Conservation (phyloP, 2,888 invertebrate genomes). For the Leptinotarsa juncta region DNA sequence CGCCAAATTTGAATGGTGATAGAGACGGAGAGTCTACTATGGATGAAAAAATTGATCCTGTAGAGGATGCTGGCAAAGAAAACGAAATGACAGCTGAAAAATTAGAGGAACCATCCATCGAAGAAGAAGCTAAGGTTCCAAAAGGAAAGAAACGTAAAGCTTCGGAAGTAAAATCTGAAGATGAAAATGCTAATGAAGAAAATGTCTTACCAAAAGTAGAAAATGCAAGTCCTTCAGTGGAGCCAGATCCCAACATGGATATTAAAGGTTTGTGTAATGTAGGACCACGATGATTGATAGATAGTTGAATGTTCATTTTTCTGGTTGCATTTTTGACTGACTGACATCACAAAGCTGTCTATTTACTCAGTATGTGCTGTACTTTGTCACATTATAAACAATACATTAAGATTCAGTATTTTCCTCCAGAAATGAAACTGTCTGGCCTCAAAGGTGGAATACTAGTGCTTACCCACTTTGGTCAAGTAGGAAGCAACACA, state of each 20-base stretch:
- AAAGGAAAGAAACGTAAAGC: constrained; percentile 41
- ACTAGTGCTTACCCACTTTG: too few species aligned
- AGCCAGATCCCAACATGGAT: constrained; percentile 7
- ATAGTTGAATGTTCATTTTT: too few species aligned
- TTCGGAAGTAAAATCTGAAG: constrained; percentile 35
- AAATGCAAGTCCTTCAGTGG: neutral
- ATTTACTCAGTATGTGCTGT: too few species aligned
- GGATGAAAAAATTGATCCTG: constrained; percentile 18
- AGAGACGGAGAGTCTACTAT: constrained; percentile 8
- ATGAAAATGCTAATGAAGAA: constrained; percentile 37
- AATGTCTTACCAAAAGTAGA: constrained; percentile 27
- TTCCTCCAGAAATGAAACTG: too few species aligned
- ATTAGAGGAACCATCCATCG: neutral
- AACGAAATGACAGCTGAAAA: constrained; percentile 8
- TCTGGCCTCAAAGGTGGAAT: too few species aligned
- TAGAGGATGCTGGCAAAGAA: constrained; percentile 22
- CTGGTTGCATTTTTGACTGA: too few species aligned
- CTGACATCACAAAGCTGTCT: too few species aligned
- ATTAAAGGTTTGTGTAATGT: constrained; percentile 24
- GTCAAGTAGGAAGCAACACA: too few species aligned
- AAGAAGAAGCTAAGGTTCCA: neutral
- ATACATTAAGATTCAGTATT: too few species aligned
- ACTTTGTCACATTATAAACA: too few species aligned
- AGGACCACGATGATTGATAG: too few species aligned
- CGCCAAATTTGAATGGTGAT: constrained; percentile 42